Conservation (phyloP, 2,113 vertebrate genomes). For the Larimichthys crocea region DNA sequence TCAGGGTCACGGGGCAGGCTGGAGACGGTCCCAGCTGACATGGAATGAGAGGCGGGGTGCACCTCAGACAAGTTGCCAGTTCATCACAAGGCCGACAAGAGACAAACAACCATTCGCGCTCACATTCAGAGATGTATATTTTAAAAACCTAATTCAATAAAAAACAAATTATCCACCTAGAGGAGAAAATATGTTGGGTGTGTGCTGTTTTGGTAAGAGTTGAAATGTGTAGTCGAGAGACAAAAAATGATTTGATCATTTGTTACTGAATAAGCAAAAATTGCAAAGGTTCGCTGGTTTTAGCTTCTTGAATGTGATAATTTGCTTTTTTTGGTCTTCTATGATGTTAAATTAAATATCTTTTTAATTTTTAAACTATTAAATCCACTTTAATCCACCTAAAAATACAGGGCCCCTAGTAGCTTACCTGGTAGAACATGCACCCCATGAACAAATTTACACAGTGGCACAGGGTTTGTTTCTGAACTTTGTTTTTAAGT, state of each 20-base stretch:
- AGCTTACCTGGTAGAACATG: too few relatives aligned
- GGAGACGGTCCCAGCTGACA: too few relatives aligned
- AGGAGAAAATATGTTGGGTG: neutral
- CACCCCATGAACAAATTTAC: too few relatives aligned
- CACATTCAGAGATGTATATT: too few relatives aligned
- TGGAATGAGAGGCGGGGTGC: too few relatives aligned
- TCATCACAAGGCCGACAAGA: too few relatives aligned
- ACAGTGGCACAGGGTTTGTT: too few relatives aligned
- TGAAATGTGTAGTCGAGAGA: neutral
- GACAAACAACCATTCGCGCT: too few relatives aligned
- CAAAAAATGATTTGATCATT: neutral
- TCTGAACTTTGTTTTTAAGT: neutral
- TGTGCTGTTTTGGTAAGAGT: neutral
- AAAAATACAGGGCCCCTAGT: too few relatives aligned
- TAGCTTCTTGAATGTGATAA: neutral
- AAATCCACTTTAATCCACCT: neutral
- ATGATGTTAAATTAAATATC: neutral
- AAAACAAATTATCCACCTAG: neutral
- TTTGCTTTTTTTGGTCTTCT: neutral
- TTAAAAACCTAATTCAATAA: neutral
- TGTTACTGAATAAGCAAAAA: neutral
- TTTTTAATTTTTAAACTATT: neutral
- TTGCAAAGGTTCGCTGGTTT: neutral
- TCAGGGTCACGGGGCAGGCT: too few relatives aligned
- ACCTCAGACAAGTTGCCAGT: too few relatives aligned